Evolutionary conservation across 2,797 vertebrate species (phyloP).

Genomic region (Melanotaenia pygmaea): DNA sequence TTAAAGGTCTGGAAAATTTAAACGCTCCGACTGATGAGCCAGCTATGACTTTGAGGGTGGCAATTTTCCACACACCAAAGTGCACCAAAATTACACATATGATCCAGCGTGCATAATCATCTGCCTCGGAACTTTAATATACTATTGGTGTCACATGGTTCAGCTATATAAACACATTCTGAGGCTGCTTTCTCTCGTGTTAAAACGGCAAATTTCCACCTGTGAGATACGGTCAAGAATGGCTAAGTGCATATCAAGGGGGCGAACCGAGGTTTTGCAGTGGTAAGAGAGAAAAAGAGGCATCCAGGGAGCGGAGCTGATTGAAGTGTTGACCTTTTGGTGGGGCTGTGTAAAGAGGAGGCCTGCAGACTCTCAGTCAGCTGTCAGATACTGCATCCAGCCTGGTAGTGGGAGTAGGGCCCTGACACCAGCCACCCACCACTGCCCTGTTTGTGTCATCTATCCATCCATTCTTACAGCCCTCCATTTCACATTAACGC

Average conservation of each 20-base stretch:
- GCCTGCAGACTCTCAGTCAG: conserved; percentile 83
- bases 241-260: conserved; percentile 66
- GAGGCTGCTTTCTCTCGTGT: conserved; percentile 11
- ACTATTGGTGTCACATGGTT: conserved; percentile 7
- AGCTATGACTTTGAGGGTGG: conserved; percentile 38
- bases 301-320: conserved; percentile 68
- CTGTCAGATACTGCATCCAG: conserved; percentile 84
- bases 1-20: conserved; percentile 59
- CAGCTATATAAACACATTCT: conserved; percentile 9
- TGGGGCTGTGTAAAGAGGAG: conserved; percentile 72
- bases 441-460: conserved; percentile 80
- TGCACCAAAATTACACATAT: conserved; percentile 57
- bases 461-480: conserved; percentile 75
- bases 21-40: conserved; percentile 53
- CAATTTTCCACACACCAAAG: conserved; percentile 62
- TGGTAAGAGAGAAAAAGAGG: conserved; percentile 53
- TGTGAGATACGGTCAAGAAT: conserved; percentile 65
- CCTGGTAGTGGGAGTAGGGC: conserved; percentile 81
- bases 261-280: conserved; percentile 37
- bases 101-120: conserved; percentile 50
- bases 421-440: conserved; percentile 79
- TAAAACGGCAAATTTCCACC: conserved; percentile 50
- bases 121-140: conserved; percentile 39
- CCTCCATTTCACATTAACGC: conserved; percentile 72
- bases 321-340: conserved; percentile 81